Percentiles rank a stretch among this genome's conserved stretches.
These are phyloP conservation scores for Cotesia congregata DNA, from an alignment of 2,888 invertebrate species.

Conservation along the genomic window DNA sequence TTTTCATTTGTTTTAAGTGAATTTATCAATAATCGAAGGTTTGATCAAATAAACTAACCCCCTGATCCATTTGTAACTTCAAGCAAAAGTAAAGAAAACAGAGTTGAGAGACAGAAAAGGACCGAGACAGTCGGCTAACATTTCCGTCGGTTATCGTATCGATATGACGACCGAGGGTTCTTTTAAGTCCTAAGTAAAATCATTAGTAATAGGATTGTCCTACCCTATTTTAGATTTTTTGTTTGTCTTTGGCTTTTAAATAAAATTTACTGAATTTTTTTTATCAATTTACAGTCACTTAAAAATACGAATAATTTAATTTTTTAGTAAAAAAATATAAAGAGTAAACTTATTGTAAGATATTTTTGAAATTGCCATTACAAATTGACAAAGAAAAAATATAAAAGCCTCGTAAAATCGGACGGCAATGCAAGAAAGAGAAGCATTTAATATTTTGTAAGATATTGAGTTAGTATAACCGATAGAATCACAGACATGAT, in stretches of 20 bases:
- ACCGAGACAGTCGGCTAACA: slow-evolving; percentile 57
- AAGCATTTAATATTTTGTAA: slow-evolving; percentile 54
- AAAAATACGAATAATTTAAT: too few species aligned
- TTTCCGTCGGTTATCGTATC: slow-evolving; percentile 60
- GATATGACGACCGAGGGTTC: slow-evolving; percentile 63
- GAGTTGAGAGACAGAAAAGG: slow-evolving; percentile 31
- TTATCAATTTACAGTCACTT: neutral
- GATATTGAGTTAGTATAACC: slow-evolving; percentile 36
- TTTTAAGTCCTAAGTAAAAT: slow-evolving; percentile 57
- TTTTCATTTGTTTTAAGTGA: slow-evolving; percentile 59
- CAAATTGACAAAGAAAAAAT: neutral
- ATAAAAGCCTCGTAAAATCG: slow-evolving; percentile 14
- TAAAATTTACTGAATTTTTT: neutral
- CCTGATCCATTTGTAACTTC: slow-evolving; percentile 45
- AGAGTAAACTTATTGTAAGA: neutral
- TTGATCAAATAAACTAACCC: slow-evolving; percentile 35
- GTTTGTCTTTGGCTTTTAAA: slow-evolving; percentile 4
- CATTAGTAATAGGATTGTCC: slow-evolving; percentile 65
- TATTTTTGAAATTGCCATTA: neutral
- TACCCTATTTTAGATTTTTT: slow-evolving; percentile 31
- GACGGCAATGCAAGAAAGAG: slow-evolving; percentile 50
- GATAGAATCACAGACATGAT: slow-evolving; percentile 53
- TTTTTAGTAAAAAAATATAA: too few species aligned
- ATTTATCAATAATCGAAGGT: slow-evolving; percentile 60
- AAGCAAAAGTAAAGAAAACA: neutral